Evolutionary conservation across 2,888 invertebrate species (phyloP), one percentile per base, ranked within the genome.

Genomic region (Hipparchia sbordonii): DNA sequence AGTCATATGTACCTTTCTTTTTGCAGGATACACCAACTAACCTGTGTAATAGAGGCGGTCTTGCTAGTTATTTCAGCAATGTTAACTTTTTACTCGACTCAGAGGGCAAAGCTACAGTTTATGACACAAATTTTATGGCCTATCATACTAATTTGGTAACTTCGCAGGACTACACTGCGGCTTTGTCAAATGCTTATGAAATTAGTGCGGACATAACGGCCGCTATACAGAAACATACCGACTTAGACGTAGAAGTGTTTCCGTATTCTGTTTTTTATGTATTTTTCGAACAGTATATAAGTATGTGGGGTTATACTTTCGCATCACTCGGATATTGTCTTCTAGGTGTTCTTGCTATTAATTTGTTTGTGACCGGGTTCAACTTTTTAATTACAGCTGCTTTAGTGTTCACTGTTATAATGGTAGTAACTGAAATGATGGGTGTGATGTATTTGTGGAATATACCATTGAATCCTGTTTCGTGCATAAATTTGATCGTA

Each of bases 401-500:
- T 62, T 96, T 98, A 3, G 90, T 97, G 57, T 81, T 97, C 8
- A 96, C 96, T 69, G 96, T 98, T 4, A 78, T 95, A 0, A 96
- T 98, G 95, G 97, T 98, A 67, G 86, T 98, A 0, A 84, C 97
- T 5, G 96, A 98, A 84, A 95, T 99, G 94, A 95, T 97, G 85
- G 99, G 98, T 46, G 89, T 98, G 76, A 99, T 99, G 99, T 98
- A 96, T 89, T 94, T 97, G 81, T 98, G 98, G 98, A 92, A 94
- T 80, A 98, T 99, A 73, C 95, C 96, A 4, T 93, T 99, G n/a
- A 99, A 99, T 87, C 98, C 99, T 0, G 96, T 99, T 0, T 98
- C 99, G 0, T 95, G 98, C 70, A 98, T 99, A n/a, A 99, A 99
- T 93, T 95, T 99, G 76, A 98, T 99, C 60, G 98, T 99, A 95